phyloP scores from a whole-genome alignment of 2,113 vertebrate species.

The Triplophysa tibetana region DNA sequence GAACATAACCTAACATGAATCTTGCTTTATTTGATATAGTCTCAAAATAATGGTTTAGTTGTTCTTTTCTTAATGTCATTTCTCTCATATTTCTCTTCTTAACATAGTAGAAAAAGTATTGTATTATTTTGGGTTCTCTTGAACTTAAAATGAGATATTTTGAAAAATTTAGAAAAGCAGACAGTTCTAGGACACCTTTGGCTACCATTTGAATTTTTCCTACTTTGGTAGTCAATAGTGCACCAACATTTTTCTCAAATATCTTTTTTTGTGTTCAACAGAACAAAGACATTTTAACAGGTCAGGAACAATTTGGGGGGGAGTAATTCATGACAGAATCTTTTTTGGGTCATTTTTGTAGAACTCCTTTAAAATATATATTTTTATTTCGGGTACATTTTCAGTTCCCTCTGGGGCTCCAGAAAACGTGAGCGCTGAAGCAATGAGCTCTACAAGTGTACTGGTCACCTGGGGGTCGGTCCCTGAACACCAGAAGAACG shows the following conservation, averaged over 20 bases:
- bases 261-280: not conserved
- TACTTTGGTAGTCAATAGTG: no score
- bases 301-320: no score
- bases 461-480: constrained; percentile 86
- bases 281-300: not conserved
- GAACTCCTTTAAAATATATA: constrained; percentile 22
- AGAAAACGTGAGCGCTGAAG: constrained; percentile 85
- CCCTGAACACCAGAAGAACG: constrained; percentile 84
- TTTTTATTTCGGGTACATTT: constrained; percentile 44
- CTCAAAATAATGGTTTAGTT: not conserved
- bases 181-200: no score
- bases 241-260: no score
- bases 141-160: no score
- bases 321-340: no score
- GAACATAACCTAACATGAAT: not conserved
- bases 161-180: no score
- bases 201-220: no score
- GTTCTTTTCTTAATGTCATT: not conserved
- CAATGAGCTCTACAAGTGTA: constrained; percentile 89
- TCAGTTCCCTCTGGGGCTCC: constrained; percentile 90
- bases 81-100: no score
- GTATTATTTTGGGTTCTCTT: no score
- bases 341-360: no score
- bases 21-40: not conserved
- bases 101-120: no score